Evolutionary conservation across 2,888 invertebrate species (phyloP), one percentile per base, ranked within the genome.

Genomic region (Epinotia ramella): DNA sequence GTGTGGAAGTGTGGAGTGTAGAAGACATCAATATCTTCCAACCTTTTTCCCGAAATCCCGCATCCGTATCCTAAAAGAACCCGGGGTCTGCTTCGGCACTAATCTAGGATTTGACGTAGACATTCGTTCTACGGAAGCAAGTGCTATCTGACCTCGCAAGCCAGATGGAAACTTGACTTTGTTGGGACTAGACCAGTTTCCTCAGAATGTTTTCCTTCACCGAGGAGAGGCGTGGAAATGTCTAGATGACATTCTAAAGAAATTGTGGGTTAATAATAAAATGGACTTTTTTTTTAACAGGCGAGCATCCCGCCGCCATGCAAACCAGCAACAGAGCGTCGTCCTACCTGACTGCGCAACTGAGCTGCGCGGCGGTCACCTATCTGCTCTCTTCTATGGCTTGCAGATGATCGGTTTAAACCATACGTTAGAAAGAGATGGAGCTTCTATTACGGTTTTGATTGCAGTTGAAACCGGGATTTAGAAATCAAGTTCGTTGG

Each of bases 261-360:
- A 18, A 40, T 20, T 40, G 40, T 40, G 9, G 9, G 40, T 9
- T 40, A 40, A 40, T 40, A 40, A 40, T 46, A 62, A 33, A 12
- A 40, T n/a, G 20, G 12, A 7, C 46, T 53, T 73, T 69, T 71
- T 73, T 79, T 78, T 82, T 86, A 66, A 3, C 93, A 97, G 97
- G 97, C 79, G 97, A 97, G 91, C 97, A 97, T 89, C 97, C 97
- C 78, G 97, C 97, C 75, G 97, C 97, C 56, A 97, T 97, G 97
- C 97, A 97, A 91, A 96, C 96, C 3, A 96, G 96, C 89, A 95
- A 94, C 89, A 94, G 95, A 62, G 95, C 94, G 53, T 90, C 94
- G 7, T 91, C 91, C 49, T 94, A 91, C 87, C 87, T 94, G 80
- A 93, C 95, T 73, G 93, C 95, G 57, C 95, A 94, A 84, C 85